Percentiles rank a stretch among this genome's conserved stretches.
Evolutionary conservation across 2,797 vertebrate species (phyloP).

Genomic region (Rhinichthys osculus): DNA sequence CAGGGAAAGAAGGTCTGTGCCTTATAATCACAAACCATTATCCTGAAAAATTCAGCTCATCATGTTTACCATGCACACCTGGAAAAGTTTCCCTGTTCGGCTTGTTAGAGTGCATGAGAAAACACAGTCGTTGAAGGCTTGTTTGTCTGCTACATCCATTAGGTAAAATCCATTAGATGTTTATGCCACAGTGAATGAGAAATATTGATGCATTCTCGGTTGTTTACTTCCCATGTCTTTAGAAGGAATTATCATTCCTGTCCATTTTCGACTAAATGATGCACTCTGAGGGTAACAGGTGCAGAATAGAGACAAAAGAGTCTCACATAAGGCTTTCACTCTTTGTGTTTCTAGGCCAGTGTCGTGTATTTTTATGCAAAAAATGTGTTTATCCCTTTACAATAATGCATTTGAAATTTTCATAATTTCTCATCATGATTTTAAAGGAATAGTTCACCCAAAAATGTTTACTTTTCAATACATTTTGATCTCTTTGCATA

Average conservation of each 20-base stretch:
- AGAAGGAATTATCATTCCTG: neutral
- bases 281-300: neutral
- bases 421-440: neutral
- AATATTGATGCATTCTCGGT: conserved; percentile 1
- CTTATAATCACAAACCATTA: conserved; percentile 50
- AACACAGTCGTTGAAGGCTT: neutral
- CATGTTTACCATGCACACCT: conserved; percentile 50
- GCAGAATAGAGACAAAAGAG: neutral
- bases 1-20: conserved; percentile 87
- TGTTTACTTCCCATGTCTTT: neutral
- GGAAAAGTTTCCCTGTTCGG: conserved; percentile 53
- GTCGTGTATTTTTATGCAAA: neutral
- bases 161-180: neutral
- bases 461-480: neutral
- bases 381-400: neutral
- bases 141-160: neutral
- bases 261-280: neutral
- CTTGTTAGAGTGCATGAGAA: neutral
- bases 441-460: neutral
- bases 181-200: neutral
- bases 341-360: neutral
- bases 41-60: conserved; percentile 58
- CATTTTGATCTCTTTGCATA: neutral
- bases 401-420: neutral
- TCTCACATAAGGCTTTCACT: neutral